phyloP scores from a whole-genome alignment of 2,888 invertebrate species.

The Chymomyza amoena region DNA sequence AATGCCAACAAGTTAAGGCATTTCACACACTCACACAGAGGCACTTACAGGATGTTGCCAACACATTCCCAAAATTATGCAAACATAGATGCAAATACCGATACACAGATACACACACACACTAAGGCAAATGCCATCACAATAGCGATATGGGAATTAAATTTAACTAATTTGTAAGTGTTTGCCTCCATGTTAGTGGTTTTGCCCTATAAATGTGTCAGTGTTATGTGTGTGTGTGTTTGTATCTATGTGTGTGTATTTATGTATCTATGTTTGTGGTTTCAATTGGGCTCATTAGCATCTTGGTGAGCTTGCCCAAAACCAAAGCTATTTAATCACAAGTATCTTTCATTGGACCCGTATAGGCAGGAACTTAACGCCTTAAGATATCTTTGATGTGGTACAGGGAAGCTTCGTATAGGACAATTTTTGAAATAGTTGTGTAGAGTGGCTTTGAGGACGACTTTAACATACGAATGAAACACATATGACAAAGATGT shows the following conservation, averaged over 20 bases:
- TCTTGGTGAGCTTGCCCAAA: neutral
- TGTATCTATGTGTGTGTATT: neutral
- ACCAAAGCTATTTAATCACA: neutral
- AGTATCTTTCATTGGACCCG: neutral
- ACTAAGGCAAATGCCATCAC: neutral
- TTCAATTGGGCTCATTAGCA: conserved; percentile 39
- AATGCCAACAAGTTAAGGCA: conserved; percentile 15
- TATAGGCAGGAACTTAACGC: neutral
- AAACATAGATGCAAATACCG: neutral
- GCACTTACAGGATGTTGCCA: neutral
- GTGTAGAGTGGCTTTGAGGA: too few species aligned
- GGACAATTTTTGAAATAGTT: neutral
- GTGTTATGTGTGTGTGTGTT: conserved; percentile 9
- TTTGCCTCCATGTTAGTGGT: neutral
- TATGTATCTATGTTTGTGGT: conserved; percentile 11
- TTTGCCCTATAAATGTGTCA: neutral
- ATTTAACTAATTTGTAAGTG: conserved; percentile 19
- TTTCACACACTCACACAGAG: conserved; percentile 10
- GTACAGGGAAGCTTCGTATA: neutral
- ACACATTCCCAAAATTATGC: neutral
- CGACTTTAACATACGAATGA: too few species aligned
- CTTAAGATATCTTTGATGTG: neutral
- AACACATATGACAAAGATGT: too few species aligned
- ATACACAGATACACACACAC: neutral
- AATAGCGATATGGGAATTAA: conserved; percentile 10